A percentile compares a stretch with the other conserved stretches of the same genome.
Evolutionary conservation across 2,113 vertebrate genomes (phyloP).

Genomic region (Gavia stellata): DNA sequence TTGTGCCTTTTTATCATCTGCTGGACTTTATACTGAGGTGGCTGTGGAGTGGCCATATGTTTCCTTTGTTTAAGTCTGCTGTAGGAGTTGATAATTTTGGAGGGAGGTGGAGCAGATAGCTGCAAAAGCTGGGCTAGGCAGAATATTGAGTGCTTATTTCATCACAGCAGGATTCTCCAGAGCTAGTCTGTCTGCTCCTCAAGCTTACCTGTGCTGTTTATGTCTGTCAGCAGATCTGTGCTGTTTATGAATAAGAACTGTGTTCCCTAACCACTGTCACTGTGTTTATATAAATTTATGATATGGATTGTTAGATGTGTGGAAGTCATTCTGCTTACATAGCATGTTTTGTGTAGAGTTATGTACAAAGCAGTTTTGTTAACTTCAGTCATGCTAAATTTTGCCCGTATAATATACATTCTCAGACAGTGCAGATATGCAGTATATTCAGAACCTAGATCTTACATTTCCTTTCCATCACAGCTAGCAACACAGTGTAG

Average conservation of each 20-base stretch:
- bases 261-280: not conserved
- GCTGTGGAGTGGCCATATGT: not conserved
- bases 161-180: not conserved
- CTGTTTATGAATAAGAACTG: not conserved
- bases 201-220: not conserved
- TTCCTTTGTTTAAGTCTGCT: not conserved
- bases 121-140: not conserved
- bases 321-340: not conserved
- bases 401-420: not conserved
- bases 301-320: not conserved
- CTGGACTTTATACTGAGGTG: not conserved
- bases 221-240: not conserved
- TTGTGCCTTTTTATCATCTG: not conserved
- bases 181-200: not conserved
- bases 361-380: not conserved
- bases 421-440: not conserved
- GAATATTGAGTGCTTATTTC: not conserved
- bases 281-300: not conserved
- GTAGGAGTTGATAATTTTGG: not conserved
- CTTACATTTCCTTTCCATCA: not conserved
- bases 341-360: not conserved
- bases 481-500: not conserved
- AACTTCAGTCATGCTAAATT: accelerated
- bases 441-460: not conserved
- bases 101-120: not conserved